A percentile compares a stretch with the other conserved stretches of the same genome.
Conservation (phyloP, 2,797 vertebrate species). For the Loris lydekkerianus region DNA sequence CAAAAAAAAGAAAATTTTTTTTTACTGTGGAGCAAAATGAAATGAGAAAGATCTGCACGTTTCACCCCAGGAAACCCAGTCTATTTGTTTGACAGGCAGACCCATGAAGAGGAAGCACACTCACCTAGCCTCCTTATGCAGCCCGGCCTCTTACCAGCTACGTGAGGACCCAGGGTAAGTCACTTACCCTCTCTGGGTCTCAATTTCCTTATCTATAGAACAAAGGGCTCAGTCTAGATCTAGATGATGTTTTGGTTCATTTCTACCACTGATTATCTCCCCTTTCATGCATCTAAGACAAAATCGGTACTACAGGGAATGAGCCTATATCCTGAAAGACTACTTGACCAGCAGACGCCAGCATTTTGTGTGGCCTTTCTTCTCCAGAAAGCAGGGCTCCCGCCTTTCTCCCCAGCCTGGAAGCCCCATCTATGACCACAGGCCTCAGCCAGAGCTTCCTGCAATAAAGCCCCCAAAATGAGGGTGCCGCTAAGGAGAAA, state of each 20-base stretch:
- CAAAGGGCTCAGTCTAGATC: not conserved
- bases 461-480: not conserved
- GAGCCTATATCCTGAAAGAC: not conserved
- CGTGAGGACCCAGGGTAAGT: not conserved
- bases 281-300: not conserved
- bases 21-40: constrained; percentile 62
- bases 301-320: not conserved
- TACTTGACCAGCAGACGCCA: not conserved
- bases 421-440: not conserved
- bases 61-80: not conserved
- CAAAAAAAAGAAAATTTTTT: not conserved
- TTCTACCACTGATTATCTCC: not conserved
- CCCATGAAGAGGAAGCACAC: not conserved
- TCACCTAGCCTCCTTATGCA: not conserved
- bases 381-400: not conserved
- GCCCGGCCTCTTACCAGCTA: not conserved
- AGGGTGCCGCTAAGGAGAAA: not conserved
- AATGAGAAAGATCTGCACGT: constrained; percentile 45
- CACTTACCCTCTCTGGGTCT: not conserved
- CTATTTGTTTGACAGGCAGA: not conserved
- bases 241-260: not conserved
- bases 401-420: not conserved
- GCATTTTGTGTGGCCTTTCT: not conserved
- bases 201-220: not conserved
- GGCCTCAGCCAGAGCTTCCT: not conserved